Evolutionary conservation across 2,888 invertebrate species (phyloP), one percentile per base, ranked within the genome.

Genomic region (Autographa gamma): DNA sequence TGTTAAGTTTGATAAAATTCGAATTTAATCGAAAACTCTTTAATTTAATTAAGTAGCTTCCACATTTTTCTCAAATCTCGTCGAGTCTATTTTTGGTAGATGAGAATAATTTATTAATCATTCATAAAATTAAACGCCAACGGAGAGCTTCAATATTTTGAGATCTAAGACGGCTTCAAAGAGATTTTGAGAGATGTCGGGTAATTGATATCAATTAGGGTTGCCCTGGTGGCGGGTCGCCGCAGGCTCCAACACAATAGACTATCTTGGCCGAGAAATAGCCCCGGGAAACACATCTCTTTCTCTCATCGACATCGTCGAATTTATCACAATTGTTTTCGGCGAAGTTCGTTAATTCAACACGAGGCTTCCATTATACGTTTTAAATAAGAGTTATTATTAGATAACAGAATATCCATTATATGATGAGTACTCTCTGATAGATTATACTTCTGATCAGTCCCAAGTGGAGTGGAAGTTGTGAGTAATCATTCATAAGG

Each of bases 171-270:
- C 81, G 77, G 83, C 84, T 87, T 86, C 87, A 89, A 88, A 90
- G 90, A 89, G 87, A 88, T 91, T 90, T 88, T 86, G 86, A 84
- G 88, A 89, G 88, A 90, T 89, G 86, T 85, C 86, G 84, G 81
- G 75, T 92, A 93, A 93, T 93, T 93, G 93, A 92, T 93, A 93
- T 92, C 92, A 93, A 93, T 93, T 93, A 92, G 87, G 88, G 79
- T 82, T 86, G 85, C 81, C 88, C 85, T 84, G 82, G 88, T 86
- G 87, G 89, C 85, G 86, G 85, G 77, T 83, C 80, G 88, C 88
- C 86, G 85, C 88, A 80, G 85, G 86, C 85, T 80, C 81, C 81
- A 82, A 85, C 86, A 89, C 91, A 90, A 91, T 92, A 85, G 89
- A 86, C 87, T 82, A 86, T 89, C 88, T 86, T 79, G 80, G 80